Evolutionary conservation across 2,888 invertebrate genomes (phyloP).

Genomic region (Trilocha varians): DNA sequence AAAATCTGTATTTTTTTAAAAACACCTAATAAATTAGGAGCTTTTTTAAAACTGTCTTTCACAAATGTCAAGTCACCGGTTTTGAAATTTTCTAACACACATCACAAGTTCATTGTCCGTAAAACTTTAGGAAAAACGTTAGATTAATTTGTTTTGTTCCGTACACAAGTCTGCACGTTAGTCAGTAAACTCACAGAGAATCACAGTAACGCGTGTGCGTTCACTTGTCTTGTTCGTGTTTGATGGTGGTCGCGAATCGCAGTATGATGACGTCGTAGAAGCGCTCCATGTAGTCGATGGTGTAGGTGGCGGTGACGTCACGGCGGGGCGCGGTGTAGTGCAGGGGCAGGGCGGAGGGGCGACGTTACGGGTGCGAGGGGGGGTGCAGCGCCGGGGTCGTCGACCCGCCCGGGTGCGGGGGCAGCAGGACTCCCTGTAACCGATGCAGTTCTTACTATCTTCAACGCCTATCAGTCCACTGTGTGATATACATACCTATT

Average conservation of each 20-base stretch:
- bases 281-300: neutral
- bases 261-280: neutral
- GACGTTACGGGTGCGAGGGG: constrained; percentile 15
- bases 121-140: neutral
- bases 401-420: constrained; percentile 37
- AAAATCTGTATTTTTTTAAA: neutral
- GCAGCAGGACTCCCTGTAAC: constrained; percentile 40
- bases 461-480: neutral
- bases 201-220: too few species aligned
- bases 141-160: neutral
- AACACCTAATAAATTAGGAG: neutral
- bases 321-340: constrained; percentile 19
- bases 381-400: constrained; percentile 40
- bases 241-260: neutral
- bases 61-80: neutral
- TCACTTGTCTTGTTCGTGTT: too few species aligned
- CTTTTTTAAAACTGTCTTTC: neutral
- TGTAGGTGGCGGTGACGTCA: neutral
- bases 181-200: neutral
- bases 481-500: neutral
- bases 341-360: constrained; percentile 11
- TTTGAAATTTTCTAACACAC: neutral
- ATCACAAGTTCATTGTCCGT: neutral
- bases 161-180: neutral
- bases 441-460: neutral